A percentile compares a stretch with the other conserved stretches of the same genome.
Conservation (phyloP, 2,113 vertebrate species). For the Phaethon lepturus region DNA sequence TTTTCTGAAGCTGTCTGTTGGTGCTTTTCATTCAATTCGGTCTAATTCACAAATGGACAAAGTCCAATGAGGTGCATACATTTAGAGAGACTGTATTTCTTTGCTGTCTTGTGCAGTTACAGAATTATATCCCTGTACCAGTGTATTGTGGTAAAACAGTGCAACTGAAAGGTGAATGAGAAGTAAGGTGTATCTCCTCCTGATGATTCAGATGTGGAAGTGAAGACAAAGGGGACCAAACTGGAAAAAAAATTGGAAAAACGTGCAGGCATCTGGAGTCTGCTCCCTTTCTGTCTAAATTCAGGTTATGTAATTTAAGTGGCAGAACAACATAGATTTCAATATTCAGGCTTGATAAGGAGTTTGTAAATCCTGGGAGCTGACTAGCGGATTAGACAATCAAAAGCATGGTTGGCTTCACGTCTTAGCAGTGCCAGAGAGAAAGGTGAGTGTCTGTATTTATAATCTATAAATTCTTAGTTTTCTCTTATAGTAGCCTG, state of each 20-base stretch:
- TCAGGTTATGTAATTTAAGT: constrained; percentile 20
- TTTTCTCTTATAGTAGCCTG: not conserved
- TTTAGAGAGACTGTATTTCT: not conserved
- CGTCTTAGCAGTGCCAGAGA: constrained; percentile 14
- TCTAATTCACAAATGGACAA: not conserved
- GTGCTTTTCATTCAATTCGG: not conserved
- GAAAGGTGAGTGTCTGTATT: constrained; percentile 29
- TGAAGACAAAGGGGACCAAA: constrained; percentile 46
- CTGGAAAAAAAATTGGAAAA: constrained; percentile 53
- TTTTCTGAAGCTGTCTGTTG: not conserved
- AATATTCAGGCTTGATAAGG: not conserved
- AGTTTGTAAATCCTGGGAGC: constrained; percentile 23
- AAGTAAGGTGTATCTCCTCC: not conserved
- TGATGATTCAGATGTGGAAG: not conserved
- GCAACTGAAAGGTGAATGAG: not conserved
- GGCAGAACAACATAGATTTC: constrained; percentile 1
- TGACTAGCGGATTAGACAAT: constrained; percentile 34
- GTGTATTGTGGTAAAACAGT: not conserved
- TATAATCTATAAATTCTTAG: constrained; percentile 6
- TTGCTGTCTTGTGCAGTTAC: not conserved
- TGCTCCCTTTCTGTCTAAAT: not conserved
- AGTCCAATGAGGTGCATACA: not conserved
- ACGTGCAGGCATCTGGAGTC: constrained; percentile 9
- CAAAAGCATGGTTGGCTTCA: not conserved
- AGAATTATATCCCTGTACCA: not conserved